Evolutionary conservation across 2,888 invertebrate species (phyloP), one percentile per base, ranked within the genome.

Genomic region (Clitarchus hookeri): DNA sequence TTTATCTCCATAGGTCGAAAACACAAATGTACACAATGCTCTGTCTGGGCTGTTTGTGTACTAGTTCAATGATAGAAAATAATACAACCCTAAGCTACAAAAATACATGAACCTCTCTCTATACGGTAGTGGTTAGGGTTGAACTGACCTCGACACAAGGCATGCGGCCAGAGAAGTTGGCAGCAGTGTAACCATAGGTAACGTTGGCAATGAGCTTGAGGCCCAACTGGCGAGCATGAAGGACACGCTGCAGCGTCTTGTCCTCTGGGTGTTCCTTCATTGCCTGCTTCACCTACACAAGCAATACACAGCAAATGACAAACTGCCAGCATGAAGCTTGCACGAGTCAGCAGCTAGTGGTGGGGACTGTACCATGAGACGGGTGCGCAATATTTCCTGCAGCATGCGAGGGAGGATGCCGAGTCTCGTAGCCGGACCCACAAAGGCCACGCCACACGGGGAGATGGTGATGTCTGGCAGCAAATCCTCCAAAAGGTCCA

Each of bases 161-260:
- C 99, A 99, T 99, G 88, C 99, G 94, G 0, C 99, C 99, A 90
- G 98, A 98, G 91, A 97, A 99, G 93, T 97, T 98, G 0, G 99
- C 99, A 0, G 97, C 96, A 0, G 99, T 99, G 91, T 99, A 99
- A 0, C 99, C 99, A 90, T 99, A 99, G 0, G 99, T 99, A 1
- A 99, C 98, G 92, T 99, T 99, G 0, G 99, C 99, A 91, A 99
- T 99, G 83, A 99, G 92, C 91, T 99, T 99, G 83, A 99, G 93
- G n/a, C 99, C 99, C 87, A 98, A 92, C 90, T 98, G 98, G 88
- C 98, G 93, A 0, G 97, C 96, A 92, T 98, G 96, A 27, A 98
- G 92, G 85, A 97, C 94, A 87, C 95, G 92, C 44, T 95, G 94
- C 84, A 98, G 91, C 0, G 94, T 92, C 86, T 94, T 93, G 90